A percentile compares a stretch with the other conserved stretches of the same genome.
Evolutionary conservation across 2,888 invertebrate species (phyloP).

Genomic region (Phyllotreta striolata): DNA sequence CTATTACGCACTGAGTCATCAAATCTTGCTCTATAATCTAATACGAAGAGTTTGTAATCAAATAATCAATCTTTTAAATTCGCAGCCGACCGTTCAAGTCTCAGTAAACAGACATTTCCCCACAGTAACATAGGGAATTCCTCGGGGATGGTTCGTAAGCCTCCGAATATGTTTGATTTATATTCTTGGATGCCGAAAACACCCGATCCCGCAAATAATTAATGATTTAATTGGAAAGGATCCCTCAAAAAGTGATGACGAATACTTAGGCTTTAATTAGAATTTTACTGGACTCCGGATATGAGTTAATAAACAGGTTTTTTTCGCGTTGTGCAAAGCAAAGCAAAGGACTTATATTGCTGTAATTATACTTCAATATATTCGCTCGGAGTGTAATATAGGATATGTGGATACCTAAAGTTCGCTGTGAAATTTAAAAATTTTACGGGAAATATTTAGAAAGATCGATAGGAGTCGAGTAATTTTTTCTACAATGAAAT

Average conservation of each 20-base stretch:
- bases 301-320: no score
- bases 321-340: no score
- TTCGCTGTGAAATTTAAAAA: no score
- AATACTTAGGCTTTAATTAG: no score
- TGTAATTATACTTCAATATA: no score
- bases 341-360: no score
- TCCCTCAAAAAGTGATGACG: not conserved
- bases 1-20: constrained; percentile 4
- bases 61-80: constrained; percentile 12
- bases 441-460: no score
- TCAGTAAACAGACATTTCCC: constrained; percentile 11
- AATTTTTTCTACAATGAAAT: no score
- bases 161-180: constrained; percentile 8
- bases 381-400: no score
- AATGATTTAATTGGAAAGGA: constrained; percentile 6
- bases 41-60: constrained; percentile 1
- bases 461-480: no score
- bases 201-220: constrained; percentile 4
- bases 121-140: constrained; percentile 13
- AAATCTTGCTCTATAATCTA: not conserved
- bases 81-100: not conserved
- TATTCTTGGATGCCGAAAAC: constrained; percentile 1
- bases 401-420: no score
- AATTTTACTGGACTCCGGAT: no score
- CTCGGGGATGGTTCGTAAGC: constrained; percentile 8